Conservation (phyloP, 2,113 vertebrate species). For the Phrynosoma platyrhinos region DNA sequence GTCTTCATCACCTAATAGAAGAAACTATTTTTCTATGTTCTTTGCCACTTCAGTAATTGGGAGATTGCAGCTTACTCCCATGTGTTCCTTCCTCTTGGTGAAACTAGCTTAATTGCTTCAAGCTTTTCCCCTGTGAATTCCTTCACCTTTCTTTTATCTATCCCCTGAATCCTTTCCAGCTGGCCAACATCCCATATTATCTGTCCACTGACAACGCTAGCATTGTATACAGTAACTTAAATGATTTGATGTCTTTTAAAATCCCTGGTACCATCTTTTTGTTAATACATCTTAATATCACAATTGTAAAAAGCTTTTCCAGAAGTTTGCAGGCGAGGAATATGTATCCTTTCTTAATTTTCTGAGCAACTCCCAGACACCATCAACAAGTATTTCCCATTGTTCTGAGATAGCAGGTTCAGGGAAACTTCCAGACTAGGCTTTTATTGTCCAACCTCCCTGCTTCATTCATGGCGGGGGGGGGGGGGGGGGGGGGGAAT, state of each 20-base stretch:
- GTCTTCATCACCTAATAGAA: not conserved
- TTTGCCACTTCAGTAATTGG: not conserved
- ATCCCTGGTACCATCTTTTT: not conserved
- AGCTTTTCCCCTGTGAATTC: not conserved
- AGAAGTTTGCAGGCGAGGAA: too few species aligned
- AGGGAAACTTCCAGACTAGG: too few species aligned
- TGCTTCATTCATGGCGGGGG: too few species aligned
- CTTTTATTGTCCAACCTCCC: too few species aligned
- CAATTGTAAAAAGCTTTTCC: not conserved
- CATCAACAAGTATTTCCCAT: too few species aligned
- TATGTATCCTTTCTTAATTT: too few species aligned
- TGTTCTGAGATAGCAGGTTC: too few species aligned
- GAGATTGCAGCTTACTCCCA: not conserved
- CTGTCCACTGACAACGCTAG: not conserved
- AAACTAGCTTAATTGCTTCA: not conserved
- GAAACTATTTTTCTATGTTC: too few species aligned
- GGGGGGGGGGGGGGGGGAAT: too few species aligned
- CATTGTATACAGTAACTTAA: not conserved
- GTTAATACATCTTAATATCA: not conserved
- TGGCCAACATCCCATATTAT: not conserved
- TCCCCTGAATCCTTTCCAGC: not conserved
- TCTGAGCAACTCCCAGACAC: too few species aligned
- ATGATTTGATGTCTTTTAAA: not conserved
- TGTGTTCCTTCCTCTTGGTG: not conserved
- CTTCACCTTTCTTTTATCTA: not conserved